Evolutionary conservation across 2,113 vertebrate genomes (phyloP).

Genomic region (Physeter macrocephalus): DNA sequence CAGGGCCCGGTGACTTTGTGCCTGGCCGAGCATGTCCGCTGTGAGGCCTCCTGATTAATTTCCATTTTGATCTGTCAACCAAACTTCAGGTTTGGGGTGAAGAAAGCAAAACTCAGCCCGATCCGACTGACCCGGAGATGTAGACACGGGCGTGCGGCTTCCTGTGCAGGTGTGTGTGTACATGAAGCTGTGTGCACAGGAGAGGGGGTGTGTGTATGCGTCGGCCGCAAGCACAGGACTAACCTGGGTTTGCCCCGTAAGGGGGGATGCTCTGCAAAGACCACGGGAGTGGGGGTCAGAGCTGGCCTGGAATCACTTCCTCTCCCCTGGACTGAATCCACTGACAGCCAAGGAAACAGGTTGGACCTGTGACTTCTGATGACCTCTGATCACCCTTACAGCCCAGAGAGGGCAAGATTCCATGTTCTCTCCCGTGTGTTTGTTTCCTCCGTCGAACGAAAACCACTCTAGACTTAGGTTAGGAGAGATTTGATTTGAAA

Average conservation of each 20-base stretch:
- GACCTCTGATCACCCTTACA: no score
- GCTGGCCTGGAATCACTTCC: not conserved
- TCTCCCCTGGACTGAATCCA: not conserved
- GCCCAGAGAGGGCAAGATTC: no score
- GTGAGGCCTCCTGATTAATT: not conserved
- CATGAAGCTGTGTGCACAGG: accelerated
- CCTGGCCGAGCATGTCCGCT: not conserved
- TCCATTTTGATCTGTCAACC: not conserved
- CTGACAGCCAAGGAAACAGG: not conserved
- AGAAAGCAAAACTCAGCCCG: not conserved
- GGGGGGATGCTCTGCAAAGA: not conserved
- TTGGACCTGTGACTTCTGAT: no score
- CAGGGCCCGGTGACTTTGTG: not conserved
- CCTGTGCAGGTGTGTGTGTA: not conserved
- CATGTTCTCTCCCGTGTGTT: not conserved
- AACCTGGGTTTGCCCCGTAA: no score
- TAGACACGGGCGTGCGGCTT: accelerated
- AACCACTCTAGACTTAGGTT: not conserved
- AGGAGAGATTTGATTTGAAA: not conserved
- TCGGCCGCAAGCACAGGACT: no score
- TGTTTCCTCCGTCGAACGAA: not conserved
- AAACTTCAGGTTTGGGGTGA: not conserved
- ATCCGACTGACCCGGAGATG: not conserved
- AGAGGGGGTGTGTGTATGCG: accelerated
- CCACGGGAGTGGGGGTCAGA: no score